A percentile compares a stretch with the other conserved stretches of the same genome.
These are phyloP conservation scores for Gopherus evgoodei DNA, from an alignment of 2,113 vertebrate genomes.

Conservation along the genomic window DNA sequence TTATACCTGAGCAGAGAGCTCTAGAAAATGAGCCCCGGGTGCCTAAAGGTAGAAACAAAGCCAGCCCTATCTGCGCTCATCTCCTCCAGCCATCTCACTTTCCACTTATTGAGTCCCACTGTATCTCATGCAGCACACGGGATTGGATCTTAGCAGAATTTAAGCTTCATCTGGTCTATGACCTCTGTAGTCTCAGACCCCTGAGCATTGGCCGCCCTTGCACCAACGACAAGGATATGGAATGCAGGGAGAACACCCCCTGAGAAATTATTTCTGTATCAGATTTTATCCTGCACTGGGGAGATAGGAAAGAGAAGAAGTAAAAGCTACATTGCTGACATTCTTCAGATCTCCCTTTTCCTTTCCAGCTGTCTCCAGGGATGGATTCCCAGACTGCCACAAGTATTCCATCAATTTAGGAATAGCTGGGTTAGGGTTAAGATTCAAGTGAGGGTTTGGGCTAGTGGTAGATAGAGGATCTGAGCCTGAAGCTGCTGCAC, in stretches of 20 bases:
- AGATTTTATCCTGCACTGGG: background rate
- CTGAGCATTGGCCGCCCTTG: background rate
- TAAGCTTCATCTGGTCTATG: background rate
- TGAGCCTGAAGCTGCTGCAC: background rate
- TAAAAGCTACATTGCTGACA: background rate
- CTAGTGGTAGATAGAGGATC: background rate
- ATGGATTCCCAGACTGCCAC: background rate
- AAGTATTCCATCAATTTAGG: background rate
- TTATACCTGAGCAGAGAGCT: background rate
- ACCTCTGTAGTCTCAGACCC: background rate
- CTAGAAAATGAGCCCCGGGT: background rate
- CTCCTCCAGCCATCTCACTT: background rate
- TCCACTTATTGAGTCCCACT: background rate
- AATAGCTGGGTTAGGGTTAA: background rate
- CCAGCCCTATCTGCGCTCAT: background rate
- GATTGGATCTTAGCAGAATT: background rate
- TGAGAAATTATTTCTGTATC: background rate
- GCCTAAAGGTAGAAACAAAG: background rate
- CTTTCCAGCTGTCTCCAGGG: background rate
- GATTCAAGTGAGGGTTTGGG: background rate
- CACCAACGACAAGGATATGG: background rate
- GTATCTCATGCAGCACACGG: background rate
- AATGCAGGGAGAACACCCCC: background rate
- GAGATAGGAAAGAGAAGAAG: background rate
- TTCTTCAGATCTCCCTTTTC: background rate